phyloP scores from a whole-genome alignment of 2,113 vertebrate species.

The Pachypanchax playfairii region DNA sequence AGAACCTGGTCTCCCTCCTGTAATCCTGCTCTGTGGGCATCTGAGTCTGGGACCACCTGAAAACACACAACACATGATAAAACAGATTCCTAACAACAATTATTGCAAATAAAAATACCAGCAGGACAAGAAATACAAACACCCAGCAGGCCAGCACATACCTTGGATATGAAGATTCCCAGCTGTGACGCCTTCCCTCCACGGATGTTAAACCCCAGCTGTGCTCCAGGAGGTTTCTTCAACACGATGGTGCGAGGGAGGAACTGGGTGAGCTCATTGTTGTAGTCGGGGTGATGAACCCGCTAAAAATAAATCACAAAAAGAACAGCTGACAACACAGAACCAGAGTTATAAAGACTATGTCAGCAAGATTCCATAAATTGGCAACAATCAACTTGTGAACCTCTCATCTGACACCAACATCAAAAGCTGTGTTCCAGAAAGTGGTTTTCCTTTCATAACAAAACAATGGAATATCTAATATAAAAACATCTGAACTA shows the following conservation, averaged over 20 bases:
- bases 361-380: background rate
- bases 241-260: constrained; percentile 90
- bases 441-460: too few species aligned
- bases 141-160: constrained; percentile 47
- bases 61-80: constrained; percentile 8
- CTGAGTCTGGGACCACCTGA: constrained; percentile 95
- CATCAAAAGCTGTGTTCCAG: too few species aligned
- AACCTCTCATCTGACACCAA: too few species aligned
- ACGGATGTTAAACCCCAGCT: constrained; percentile 97
- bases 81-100: too few species aligned
- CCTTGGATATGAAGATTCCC: constrained; percentile 99
- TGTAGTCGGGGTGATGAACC: constrained; percentile 95
- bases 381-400: background rate
- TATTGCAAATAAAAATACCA: too few species aligned
- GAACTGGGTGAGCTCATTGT: constrained; percentile 96
- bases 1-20: constrained; percentile 98
- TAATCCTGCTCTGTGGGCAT: constrained; percentile 92
- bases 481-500: too few species aligned
- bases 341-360: background rate
- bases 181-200: constrained; percentile 97
- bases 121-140: background rate
- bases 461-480: too few species aligned
- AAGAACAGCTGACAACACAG: background rate
- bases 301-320: constrained; percentile 75
- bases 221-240: constrained; percentile 94